Evolutionary conservation across 2,888 invertebrate species (phyloP), one percentile per base, ranked within the genome.

Genomic region (Eumacrocentrus americanus): DNA sequence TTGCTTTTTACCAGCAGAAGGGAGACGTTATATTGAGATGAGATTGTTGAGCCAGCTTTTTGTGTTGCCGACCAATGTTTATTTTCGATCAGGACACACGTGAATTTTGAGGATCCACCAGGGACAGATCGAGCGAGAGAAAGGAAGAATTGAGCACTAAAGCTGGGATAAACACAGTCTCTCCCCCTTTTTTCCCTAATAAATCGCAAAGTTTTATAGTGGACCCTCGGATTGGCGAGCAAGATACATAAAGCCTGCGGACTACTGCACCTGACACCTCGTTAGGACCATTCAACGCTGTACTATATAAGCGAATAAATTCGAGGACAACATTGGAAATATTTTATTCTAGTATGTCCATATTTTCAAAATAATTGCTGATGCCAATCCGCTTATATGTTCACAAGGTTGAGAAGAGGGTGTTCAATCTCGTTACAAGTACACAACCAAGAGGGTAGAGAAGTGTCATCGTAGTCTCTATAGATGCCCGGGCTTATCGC

Each of bases 1-100:
- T 46, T 47, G 53, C 53, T 56, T 53, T 56, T 52, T 22, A 25
- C 62, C 23, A 38, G 46, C 54, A 57, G 48, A 14, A 46, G 23
- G 46, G 46, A 25, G 23, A 14, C n/a, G 11, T 16, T 6, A 20
- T 44, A 44, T 20, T 44, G 22, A n/a, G 16, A 44, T 44, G 11
- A n/a, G 44, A 4, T 16, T 12, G 16, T 16, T 3, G n/a, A 20
- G 20, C 2, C 20, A 20, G 44, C 16, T 11, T 52, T 52, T 38
- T 52, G 23, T 35, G 23, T 38, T 38, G 20, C 38, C 23, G 22
- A 12, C 29, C 37, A 38, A 22, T 52, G 23, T 52, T 52, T 52
- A 38, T 52, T 52, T 52, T 52, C 22, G 23, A 52, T 52, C 22
- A 52, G n/a, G 14, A 35, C 34, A 11, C 12, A 50, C 35, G 18